Base-by-base conservation (phyloP, 2,888 invertebrate genomes). In the Julus scanicus region DNA sequence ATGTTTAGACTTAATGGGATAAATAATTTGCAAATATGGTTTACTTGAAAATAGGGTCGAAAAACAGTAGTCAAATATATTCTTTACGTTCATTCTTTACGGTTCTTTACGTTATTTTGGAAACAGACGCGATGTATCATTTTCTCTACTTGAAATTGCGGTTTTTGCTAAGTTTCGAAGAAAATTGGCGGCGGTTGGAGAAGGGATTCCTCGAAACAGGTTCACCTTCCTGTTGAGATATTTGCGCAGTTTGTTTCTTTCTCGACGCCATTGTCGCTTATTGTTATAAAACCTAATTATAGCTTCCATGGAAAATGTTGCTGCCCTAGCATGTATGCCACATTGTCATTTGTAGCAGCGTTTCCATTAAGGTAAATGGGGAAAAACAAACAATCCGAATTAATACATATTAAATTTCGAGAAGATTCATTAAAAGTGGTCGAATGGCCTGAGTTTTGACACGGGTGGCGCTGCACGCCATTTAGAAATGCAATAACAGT, bases 241-340 rank as follows among this genome's bases (percentile, higher is more conserved):
- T 15, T 53, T 11, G 44, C 53, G 6, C 4, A 15, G 3, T 53
- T 53, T 53, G 53, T 53, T 53, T 53, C 53, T 53, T 53, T 53
- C 53, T 53, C 13, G 2, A 53, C 9, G 53, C 11, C 53, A 53
- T 53, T 11, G 53, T 53, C 53, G 6, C 53, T 9, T 53, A 53
- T 53, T 53, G 53, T 53, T 53, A 53, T 53, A 53, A 53, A 53
- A 53, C 53, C 53, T 53, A 53, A 53, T 53, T 53, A 53, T 53
- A 53, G 53, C 15, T 11, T 53, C 53, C 53, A 15, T 53, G 53
- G 53, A 53, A 53, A 53, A 9, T 11, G 5, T 53, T 53, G 53
- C 53, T 53, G 53, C 11, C 53, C 11, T 53, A 44, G 53, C 4
- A 53, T 2, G 53, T 2, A 53, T 4, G 53, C 53, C 3, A 2